Percentiles rank a stretch among this genome's conserved stretches.
Evolutionary conservation across 2,888 invertebrate species (phyloP).

Genomic region (Pristionchus entomophagus): DNA sequence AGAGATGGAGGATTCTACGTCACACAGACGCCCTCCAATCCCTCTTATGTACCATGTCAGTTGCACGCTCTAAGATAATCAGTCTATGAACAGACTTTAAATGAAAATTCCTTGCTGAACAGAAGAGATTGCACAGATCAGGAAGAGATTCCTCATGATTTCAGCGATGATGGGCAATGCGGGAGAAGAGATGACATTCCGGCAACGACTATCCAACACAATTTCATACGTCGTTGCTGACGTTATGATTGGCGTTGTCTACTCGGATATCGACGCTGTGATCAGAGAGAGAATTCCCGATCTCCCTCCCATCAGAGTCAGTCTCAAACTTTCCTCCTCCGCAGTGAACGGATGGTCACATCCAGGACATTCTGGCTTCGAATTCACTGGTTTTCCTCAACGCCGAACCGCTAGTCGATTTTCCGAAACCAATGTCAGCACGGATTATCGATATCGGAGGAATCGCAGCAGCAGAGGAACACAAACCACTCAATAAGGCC

Average conservation of each 20-base stretch:
- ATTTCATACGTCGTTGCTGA: neutral
- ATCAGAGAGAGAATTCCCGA: neutral
- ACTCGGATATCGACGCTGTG: neutral
- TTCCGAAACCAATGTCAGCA: conserved; percentile 59
- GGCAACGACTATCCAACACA: neutral
- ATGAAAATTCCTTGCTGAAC: no score
- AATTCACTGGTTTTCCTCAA: conserved; percentile 60
- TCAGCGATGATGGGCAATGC: neutral
- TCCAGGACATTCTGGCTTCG: conserved; percentile 55
- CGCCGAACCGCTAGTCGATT: conserved; percentile 62
- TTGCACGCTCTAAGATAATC: no score
- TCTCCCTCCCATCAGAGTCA: neutral
- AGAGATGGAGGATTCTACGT: conserved; percentile 54
- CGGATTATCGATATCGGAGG: conserved; percentile 63
- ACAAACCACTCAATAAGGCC: neutral
- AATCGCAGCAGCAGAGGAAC: conserved; percentile 49
- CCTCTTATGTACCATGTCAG: conserved; percentile 56
- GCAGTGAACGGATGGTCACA: neutral
- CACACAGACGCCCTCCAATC: conserved; percentile 56
- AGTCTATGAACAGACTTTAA: no score
- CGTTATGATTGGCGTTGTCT: neutral
- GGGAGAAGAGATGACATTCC: conserved; percentile 15
- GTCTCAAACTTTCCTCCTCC: neutral
- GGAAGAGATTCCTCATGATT: neutral
- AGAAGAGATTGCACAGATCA: no score